These are phyloP conservation scores for Varecia variegata DNA, from an alignment of 2,797 vertebrate species.

Conservation along the genomic window DNA sequence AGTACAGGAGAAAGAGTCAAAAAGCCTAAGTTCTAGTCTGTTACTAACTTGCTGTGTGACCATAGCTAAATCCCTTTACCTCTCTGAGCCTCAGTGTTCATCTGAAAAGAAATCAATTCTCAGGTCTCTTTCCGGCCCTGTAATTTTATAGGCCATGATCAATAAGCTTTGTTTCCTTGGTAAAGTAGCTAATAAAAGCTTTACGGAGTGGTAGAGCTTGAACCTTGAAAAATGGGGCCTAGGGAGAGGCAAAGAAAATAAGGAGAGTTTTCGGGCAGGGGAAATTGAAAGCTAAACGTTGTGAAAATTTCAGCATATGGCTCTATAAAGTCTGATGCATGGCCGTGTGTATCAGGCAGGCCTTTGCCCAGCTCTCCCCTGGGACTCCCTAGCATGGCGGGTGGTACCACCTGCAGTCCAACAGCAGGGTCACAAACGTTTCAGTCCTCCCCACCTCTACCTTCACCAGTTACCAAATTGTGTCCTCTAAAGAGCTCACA, in stretches of 20 bases:
- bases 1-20: background rate
- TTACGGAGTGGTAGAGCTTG: background rate
- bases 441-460: background rate
- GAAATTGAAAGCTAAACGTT: background rate
- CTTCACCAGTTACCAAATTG: background rate
- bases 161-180: background rate
- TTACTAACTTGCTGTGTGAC: background rate
- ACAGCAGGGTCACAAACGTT: background rate
- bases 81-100: background rate
- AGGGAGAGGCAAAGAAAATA: background rate
- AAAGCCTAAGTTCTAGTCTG: background rate
- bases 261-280: background rate
- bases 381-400: background rate
- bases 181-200: background rate
- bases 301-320: background rate
- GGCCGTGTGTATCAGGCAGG: fast-evolving
- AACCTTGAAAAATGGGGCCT: background rate
- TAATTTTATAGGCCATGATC: background rate
- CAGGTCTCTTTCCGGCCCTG: background rate
- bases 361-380: background rate
- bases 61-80: background rate
- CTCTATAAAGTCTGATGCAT: background rate
- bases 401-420: background rate
- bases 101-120: background rate
- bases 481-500: background rate